These are phyloP conservation scores for Mythimna albipuncta DNA, from an alignment of 2,888 invertebrate species.

Conservation along the genomic window DNA sequence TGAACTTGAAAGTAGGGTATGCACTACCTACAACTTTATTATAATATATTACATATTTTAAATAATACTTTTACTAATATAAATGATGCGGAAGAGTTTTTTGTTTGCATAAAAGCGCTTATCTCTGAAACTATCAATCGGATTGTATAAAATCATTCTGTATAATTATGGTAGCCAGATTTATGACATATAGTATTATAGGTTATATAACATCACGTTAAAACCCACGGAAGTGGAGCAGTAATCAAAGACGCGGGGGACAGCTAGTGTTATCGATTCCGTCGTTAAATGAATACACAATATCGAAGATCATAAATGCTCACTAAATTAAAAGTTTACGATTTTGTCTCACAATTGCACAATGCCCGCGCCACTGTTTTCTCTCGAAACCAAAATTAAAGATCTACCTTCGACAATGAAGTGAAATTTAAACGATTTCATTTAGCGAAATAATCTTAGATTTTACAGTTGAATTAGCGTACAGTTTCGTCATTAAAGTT, in stretches of 20 bases:
- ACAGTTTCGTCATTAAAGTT: constrained; percentile 27
- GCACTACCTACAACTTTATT: neutral
- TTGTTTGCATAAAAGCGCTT: too few relatives aligned
- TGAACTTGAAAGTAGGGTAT: constrained; percentile 6
- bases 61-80: too few relatives aligned
- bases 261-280: neutral
- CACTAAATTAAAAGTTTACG: constrained; percentile 30
- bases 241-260: too few relatives aligned
- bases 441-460: constrained; percentile 49
- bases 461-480: constrained; percentile 48
- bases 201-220: too few relatives aligned
- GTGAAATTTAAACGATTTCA: constrained; percentile 55
- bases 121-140: too few relatives aligned
- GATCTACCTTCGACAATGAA: constrained; percentile 33
- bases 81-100: too few relatives aligned
- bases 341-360: constrained; percentile 43
- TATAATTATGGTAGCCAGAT: too few relatives aligned
- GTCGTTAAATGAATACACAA: constrained; percentile 18
- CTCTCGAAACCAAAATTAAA: constrained; percentile 47
- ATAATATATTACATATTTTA: too few relatives aligned
- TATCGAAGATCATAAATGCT: constrained; percentile 12
- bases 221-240: too few relatives aligned
- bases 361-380: constrained; percentile 41
- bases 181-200: too few relatives aligned
- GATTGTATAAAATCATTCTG: too few relatives aligned